phyloP scores from a whole-genome alignment of 1,140 invertebrate species.

The Drosophila nannoptera region DNA sequence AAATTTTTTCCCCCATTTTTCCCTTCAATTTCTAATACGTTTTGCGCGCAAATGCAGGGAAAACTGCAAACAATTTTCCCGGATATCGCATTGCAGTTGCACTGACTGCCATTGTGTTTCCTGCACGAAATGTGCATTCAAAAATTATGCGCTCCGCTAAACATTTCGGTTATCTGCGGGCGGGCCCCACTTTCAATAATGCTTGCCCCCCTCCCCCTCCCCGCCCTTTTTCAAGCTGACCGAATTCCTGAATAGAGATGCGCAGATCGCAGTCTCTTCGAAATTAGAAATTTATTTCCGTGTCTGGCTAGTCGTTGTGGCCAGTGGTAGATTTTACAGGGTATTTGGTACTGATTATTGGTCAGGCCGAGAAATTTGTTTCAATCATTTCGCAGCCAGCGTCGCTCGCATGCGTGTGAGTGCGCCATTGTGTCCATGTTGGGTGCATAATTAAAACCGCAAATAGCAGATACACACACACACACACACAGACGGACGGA shows the following conservation, averaged over 20 bases:
- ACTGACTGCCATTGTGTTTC: slow-evolving; percentile 9
- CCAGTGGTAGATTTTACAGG: not conserved
- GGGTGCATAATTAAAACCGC: slow-evolving; percentile 48
- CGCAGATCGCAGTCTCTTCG: not conserved
- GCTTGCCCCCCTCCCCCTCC: not conserved
- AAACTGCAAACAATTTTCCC: slow-evolving; percentile 4
- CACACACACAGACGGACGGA: not conserved
- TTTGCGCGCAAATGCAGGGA: not conserved
- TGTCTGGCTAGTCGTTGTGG: not conserved
- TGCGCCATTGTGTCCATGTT: slow-evolving; percentile 35
- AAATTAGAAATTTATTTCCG: not conserved
- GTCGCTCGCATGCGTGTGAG: slow-evolving; percentile 27
- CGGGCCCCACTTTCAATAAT: slow-evolving; percentile 23
- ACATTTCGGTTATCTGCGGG: slow-evolving; percentile 38
- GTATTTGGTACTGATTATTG: slow-evolving; percentile 19
- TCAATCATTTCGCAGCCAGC: slow-evolving; percentile 32
- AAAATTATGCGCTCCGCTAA: slow-evolving; percentile 37
- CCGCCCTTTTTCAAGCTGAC: not conserved
- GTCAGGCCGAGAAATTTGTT: slow-evolving; percentile 22
- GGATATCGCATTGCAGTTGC: slow-evolving; percentile 12
- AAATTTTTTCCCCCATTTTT: no score
- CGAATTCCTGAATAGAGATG: slow-evolving; percentile 9
- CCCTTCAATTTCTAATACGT: not conserved
- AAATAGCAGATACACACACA: slow-evolving; percentile 35
- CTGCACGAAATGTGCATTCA: slow-evolving; percentile 20